Conservation (phyloP, 2,797 vertebrate genomes). For the Alectoris magna region DNA sequence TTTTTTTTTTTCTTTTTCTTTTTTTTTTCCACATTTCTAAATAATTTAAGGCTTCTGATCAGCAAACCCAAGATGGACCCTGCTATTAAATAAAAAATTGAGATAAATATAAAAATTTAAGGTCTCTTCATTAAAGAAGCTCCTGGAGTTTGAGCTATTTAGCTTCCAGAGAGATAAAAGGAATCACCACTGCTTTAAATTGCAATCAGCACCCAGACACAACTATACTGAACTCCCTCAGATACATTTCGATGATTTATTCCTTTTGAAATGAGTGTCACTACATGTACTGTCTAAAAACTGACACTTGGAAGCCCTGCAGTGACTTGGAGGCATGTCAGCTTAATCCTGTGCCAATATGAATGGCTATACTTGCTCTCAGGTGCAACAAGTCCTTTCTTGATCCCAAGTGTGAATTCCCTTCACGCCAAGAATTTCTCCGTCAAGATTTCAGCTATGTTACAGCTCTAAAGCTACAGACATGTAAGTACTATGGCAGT, state of each 20-base stretch:
- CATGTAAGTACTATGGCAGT: fast-evolving
- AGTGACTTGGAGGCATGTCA: not conserved
- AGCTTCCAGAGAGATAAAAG: not conserved
- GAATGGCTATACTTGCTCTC: not conserved
- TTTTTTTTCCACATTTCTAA: not conserved
- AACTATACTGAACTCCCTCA: not conserved
- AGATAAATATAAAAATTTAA: not conserved
- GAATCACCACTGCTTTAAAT: not conserved
- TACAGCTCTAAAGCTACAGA: not conserved
- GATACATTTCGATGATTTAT: not conserved
- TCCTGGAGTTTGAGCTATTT: not conserved
- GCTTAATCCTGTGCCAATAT: not conserved
- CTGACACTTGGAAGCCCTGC: not conserved
- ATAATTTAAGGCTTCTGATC: not conserved
- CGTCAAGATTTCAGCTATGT: not conserved
- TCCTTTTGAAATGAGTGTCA: not conserved
- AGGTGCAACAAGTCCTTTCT: not conserved
- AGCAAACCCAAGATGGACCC: not conserved
- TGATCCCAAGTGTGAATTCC: not conserved
- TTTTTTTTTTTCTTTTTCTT: not conserved
- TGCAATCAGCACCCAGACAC: not conserved
- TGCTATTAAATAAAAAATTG: not conserved
- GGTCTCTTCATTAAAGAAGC: not conserved
- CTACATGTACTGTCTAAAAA: not conserved
- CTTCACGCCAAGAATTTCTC: not conserved